Conservation (phyloP, 2,113 vertebrate genomes). For the Pongo abelii region DNA sequence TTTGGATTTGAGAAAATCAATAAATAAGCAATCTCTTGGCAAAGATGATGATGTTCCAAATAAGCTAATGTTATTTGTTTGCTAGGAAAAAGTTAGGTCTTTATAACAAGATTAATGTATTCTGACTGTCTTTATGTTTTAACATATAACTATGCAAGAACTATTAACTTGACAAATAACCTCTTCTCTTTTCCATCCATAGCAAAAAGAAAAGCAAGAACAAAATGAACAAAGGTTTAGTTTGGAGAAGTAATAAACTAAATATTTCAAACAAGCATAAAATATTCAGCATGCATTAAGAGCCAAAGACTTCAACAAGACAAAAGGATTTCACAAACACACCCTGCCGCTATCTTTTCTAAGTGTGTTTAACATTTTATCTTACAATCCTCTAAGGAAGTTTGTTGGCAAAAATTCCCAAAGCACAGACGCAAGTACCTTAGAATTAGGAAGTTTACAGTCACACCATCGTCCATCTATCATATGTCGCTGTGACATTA, state of each 20-base stretch:
- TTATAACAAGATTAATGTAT: background rate
- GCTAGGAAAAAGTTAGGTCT: background rate
- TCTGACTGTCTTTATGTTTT: background rate
- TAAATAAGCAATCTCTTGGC: background rate
- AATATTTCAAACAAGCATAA: constrained; percentile 27
- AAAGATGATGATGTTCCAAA: background rate
- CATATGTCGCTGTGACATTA: constrained; percentile 98
- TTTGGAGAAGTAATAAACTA: background rate
- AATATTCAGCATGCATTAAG: background rate
- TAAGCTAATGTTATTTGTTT: background rate
- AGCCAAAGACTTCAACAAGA: background rate
- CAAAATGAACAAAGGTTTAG: background rate
- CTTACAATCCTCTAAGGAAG: background rate
- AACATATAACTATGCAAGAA: background rate
- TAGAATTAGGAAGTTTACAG: constrained; percentile 99
- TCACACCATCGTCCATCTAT: constrained; percentile 99
- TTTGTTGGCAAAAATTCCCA: constrained; percentile 8
- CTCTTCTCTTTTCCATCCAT: background rate
- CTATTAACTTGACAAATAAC: background rate
- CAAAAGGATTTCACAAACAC: background rate
- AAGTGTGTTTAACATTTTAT: background rate
- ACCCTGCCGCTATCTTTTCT: background rate
- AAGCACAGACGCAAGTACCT: constrained; percentile 85
- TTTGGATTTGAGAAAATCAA: background rate
- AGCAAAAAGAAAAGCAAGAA: background rate